These are phyloP conservation scores for Laticauda colubrina DNA, from an alignment of 2,113 vertebrate genomes.

Conservation along the genomic window DNA sequence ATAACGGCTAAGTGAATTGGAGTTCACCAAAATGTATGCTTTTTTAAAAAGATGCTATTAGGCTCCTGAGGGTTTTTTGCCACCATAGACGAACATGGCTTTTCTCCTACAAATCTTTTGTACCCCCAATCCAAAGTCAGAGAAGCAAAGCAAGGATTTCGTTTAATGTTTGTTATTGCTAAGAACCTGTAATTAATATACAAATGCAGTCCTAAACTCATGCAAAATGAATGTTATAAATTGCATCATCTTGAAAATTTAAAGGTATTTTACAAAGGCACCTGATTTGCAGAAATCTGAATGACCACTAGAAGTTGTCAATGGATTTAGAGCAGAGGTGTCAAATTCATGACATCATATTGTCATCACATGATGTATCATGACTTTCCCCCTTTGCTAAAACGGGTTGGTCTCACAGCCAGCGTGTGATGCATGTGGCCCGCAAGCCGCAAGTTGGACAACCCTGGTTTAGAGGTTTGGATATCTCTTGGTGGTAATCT, in stretches of 20 bases:
- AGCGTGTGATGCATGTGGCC: too few relatives aligned
- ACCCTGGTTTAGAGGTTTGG: not conserved
- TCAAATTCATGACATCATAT: too few relatives aligned
- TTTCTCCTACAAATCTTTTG: not conserved
- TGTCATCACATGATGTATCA: too few relatives aligned
- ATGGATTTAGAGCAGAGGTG: not conserved
- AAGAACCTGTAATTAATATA: not conserved
- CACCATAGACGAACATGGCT: not conserved
- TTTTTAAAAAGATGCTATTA: not conserved
- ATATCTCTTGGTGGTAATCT: not conserved
- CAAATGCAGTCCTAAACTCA: not conserved
- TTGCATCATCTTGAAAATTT: not conserved
- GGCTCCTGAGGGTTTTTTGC: not conserved
- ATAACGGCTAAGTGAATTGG: not conserved
- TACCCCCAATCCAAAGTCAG: not conserved
- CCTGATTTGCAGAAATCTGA: not conserved
- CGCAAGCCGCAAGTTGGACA: too few relatives aligned
- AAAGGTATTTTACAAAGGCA: not conserved
- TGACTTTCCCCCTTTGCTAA: too few relatives aligned
- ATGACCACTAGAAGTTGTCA: not conserved
- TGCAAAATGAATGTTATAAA: not conserved
- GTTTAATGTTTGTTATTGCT: not conserved
- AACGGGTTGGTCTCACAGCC: too few relatives aligned
- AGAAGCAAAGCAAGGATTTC: not conserved
- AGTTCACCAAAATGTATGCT: not conserved